phyloP scores from a whole-genome alignment of 2,113 vertebrate species.

The Cephalopterus ornatus region DNA sequence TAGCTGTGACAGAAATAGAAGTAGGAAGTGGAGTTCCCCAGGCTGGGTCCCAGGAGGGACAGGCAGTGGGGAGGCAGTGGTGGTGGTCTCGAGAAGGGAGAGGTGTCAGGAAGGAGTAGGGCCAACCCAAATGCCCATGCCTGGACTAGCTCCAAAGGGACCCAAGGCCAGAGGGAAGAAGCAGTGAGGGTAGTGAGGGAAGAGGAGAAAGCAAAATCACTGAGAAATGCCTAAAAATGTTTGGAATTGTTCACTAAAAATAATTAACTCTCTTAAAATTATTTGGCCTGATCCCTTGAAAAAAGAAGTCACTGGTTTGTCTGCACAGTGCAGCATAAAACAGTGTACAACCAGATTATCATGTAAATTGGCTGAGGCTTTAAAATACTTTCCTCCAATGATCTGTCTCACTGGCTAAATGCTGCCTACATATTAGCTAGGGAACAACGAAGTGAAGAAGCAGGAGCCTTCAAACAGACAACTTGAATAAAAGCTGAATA shows the following conservation, averaged over 20 bases:
- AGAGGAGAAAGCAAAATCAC: background rate
- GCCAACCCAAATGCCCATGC: background rate
- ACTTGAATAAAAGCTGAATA: background rate
- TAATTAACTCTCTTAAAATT: background rate
- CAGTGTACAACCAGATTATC: background rate
- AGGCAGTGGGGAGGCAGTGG: background rate
- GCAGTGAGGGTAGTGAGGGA: background rate
- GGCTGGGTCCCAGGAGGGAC: background rate
- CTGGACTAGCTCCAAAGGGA: background rate
- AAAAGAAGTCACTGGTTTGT: background rate
- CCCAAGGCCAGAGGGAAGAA: background rate
- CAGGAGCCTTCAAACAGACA: background rate
- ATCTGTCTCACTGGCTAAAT: background rate
- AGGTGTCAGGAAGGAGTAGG: background rate
- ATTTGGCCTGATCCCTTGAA: background rate
- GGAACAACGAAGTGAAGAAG: background rate
- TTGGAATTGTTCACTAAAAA: background rate
- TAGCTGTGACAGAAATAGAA: background rate
- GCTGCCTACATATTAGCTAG: background rate
- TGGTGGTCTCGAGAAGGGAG: background rate
- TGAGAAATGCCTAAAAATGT: background rate
- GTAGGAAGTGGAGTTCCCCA: background rate
- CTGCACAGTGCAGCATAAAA: background rate
- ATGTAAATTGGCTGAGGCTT: background rate
- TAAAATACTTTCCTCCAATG: background rate